Evolutionary conservation across 1,140 invertebrate species (phyloP).

Genomic region (Drosophila yakuba): DNA sequence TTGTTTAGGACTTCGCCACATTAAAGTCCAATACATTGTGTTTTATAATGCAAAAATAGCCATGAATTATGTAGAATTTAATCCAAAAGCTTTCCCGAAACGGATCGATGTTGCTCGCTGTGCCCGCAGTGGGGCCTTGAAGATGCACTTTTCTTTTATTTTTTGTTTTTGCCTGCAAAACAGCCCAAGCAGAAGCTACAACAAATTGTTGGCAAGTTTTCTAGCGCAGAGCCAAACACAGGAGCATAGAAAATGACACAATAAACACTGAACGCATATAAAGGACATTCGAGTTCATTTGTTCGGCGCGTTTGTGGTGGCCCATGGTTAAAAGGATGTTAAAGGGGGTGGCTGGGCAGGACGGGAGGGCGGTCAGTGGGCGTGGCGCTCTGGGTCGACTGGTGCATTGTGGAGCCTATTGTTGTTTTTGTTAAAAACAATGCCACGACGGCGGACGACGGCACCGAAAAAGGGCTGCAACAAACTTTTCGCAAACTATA

Average conservation of each 20-base stretch:
- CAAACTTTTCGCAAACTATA: slow-evolving; percentile 79
- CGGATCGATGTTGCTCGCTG: slow-evolving; percentile 56
- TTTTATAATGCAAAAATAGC: neutral
- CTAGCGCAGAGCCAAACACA: slow-evolving; percentile 61
- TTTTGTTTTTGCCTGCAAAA: slow-evolving; percentile 23
- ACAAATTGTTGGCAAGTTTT: slow-evolving; percentile 70
- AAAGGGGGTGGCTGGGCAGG: neutral
- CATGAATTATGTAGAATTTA: slow-evolving; percentile 77
- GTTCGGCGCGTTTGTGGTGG: slow-evolving; percentile 66
- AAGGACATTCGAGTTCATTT: slow-evolving; percentile 81
- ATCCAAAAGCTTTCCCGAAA: slow-evolving; percentile 62
- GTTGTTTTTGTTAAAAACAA: slow-evolving; percentile 63
- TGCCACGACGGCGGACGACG: slow-evolving; percentile 67
- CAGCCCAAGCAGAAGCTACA: slow-evolving; percentile 25
- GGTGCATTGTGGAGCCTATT: slow-evolving; percentile 58
- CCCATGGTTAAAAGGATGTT: slow-evolving; percentile 24
- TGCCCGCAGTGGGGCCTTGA: slow-evolving; percentile 48
- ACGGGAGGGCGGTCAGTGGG: slow-evolving; percentile 35
- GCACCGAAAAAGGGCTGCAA: slow-evolving; percentile 79
- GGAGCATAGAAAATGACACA: slow-evolving; percentile 71
- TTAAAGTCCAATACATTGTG: slow-evolving; percentile 38
- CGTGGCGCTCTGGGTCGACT: slow-evolving; percentile 55
- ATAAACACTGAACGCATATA: slow-evolving; percentile 81
- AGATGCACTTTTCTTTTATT: slow-evolving; percentile 43
- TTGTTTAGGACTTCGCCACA: slow-evolving; percentile 9